Base-by-base conservation (phyloP, 2,888 invertebrate species). In the Andrena marginata region DNA sequence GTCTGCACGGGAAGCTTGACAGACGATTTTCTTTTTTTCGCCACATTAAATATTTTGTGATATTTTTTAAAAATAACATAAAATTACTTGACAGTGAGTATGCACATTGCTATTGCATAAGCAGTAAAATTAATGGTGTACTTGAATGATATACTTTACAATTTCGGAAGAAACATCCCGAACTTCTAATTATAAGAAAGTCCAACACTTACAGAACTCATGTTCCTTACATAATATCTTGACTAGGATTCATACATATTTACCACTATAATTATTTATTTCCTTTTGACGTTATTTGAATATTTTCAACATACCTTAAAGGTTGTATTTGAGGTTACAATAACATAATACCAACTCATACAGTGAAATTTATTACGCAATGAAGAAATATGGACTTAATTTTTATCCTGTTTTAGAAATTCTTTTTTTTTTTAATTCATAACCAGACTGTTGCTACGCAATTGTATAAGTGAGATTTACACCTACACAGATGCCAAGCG, bases 401-500 rank as follows among this genome's bases (percentile, higher is more conserved):
- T 54, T 23, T 20, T 2, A 10, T 35, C 7, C 35, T 13, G 6
- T 20, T 26, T 60, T 6, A n/a, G 20, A 54, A 20, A 48, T 60
- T 23, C 16, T 8, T n/a, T 54, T 13, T 54, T 13, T 35, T 4
- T 23, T 20, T 29, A 67, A 33, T 0, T 35, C 13, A 5, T 29
- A 56, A 35, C 0, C 0, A 31, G 16, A 10, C 48, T 35, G 8
- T 31, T 54, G n/a, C 1, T 16, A 63, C 13, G 42, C 31, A 63
- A 75, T 75, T 16, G 4, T 67, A 1, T 33, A 62, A 49, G 2
- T 42, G 7, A 72, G 23, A 0, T 60, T 75, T 33, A 69, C 31
- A 16, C n/a, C 13, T 54, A 77, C 49, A 76, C 85, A 92, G 91
- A 94, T 94, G 94, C 93, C 93, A 71, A 94, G 93, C 73, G 90